Conservation (phyloP, 2,113 vertebrate genomes). For the Calonectris borealis region DNA sequence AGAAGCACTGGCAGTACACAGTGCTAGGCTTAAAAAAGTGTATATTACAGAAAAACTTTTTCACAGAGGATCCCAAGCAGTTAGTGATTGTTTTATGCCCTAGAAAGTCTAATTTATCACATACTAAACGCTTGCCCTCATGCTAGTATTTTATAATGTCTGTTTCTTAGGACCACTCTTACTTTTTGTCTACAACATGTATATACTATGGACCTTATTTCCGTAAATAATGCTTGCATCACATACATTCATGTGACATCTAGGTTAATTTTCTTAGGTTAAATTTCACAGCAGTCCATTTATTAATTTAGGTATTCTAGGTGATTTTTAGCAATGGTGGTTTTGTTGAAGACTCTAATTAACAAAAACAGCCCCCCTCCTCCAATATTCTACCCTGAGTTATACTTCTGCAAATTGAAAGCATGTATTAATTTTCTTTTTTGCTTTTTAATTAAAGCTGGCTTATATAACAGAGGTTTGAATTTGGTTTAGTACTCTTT, state of each 20-base stretch:
- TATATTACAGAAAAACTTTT: neutral
- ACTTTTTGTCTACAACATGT: neutral
- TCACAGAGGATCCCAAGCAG: neutral
- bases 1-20: neutral
- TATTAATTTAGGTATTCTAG: neutral
- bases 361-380: neutral
- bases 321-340: neutral
- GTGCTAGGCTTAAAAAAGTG: neutral
- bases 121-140: neutral
- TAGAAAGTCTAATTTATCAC: neutral
- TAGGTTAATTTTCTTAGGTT: neutral
- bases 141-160: neutral
- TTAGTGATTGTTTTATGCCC: neutral
- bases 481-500: neutral
- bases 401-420: neutral
- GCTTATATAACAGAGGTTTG: neutral
- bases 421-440: neutral
- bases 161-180: neutral
- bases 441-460: neutral
- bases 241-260: neutral
- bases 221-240: neutral
- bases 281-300: neutral
- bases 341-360: neutral
- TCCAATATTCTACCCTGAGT: neutral
- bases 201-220: neutral